These are phyloP conservation scores for Drosophila watanabei DNA, from an alignment of 1,140 invertebrate species.

Conservation along the genomic window DNA sequence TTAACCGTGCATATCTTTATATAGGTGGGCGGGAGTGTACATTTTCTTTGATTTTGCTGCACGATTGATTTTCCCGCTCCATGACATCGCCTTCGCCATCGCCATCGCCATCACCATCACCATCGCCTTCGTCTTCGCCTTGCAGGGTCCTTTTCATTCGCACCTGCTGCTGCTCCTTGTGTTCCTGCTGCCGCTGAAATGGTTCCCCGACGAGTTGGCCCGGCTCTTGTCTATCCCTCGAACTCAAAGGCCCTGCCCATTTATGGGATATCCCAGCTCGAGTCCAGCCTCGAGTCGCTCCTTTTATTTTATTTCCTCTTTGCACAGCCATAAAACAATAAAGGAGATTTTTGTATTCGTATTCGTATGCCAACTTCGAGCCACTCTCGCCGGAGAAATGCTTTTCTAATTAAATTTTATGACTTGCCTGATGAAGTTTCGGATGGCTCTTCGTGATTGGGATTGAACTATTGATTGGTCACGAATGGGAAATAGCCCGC, in stretches of 20 bases:
- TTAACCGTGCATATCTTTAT: conserved; percentile 21
- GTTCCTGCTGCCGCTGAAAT: conserved; percentile 46
- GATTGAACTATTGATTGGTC: conserved; percentile 65
- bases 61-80: conserved; percentile 78
- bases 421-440: conserved; percentile 73
- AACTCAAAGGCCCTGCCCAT: conserved; percentile 36
- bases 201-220: conserved; percentile 54
- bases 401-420: conserved; percentile 82
- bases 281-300: conserved; percentile 31
- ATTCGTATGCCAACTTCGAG: conserved; percentile 58
- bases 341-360: conserved; percentile 63
- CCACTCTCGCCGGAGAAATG: conserved; percentile 68
- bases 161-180: conserved; percentile 57
- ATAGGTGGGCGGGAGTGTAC: conserved; percentile 8
- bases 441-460: conserved; percentile 40
- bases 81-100: conserved; percentile 14
- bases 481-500: conserved; percentile 31
- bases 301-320: conserved; percentile 50
- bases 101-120: neutral
- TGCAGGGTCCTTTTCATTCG: conserved; percentile 69
- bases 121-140: neutral
- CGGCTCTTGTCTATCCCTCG: conserved; percentile 34
- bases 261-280: conserved; percentile 50
- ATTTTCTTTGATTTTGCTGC: conserved; percentile 66
- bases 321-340: conserved; percentile 75